phyloP scores from a whole-genome alignment of 2,113 vertebrate species.

The Piprites chloris region DNA sequence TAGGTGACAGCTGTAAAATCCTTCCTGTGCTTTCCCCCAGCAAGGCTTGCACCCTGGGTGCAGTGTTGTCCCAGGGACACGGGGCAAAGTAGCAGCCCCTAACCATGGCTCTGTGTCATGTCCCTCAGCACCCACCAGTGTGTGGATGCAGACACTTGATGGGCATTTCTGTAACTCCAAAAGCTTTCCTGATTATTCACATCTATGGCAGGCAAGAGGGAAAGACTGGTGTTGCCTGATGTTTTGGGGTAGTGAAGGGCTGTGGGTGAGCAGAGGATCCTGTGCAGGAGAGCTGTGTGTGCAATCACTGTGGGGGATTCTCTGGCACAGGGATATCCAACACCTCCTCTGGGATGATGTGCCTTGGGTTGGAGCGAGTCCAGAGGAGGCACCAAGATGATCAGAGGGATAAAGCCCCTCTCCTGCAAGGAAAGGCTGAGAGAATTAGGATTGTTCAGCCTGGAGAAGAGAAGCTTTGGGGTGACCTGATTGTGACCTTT shows the following conservation, averaged over 20 bases:
- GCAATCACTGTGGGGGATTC: rapidly evolving
- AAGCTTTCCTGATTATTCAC: not conserved
- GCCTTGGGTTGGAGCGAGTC: rapidly evolving
- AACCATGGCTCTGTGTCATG: not conserved
- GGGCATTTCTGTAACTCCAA: not conserved
- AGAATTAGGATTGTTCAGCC: not conserved
- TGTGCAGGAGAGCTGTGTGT: rapidly evolving
- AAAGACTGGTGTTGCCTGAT: not conserved
- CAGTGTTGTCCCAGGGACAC: rapidly evolving
- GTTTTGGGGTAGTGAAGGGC: not conserved
- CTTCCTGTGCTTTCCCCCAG: not conserved
- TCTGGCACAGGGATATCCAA: not conserved
- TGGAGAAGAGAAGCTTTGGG: not conserved
- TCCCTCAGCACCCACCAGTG: not conserved
- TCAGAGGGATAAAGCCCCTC: not conserved
- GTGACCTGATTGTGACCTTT: not conserved
- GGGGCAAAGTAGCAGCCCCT: not conserved
- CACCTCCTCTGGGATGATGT: not conserved
- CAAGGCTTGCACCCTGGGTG: not conserved
- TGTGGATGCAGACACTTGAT: not conserved
- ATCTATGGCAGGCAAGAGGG: not conserved
- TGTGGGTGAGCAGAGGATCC: not conserved
- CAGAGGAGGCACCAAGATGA: not conserved
- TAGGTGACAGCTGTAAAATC: not conserved
- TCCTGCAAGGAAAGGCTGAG: not conserved